Percentiles rank a stretch among this genome's conserved stretches.
Evolutionary conservation across 1,140 invertebrate species (phyloP).

Genomic region (Gryllus bimaculatus): DNA sequence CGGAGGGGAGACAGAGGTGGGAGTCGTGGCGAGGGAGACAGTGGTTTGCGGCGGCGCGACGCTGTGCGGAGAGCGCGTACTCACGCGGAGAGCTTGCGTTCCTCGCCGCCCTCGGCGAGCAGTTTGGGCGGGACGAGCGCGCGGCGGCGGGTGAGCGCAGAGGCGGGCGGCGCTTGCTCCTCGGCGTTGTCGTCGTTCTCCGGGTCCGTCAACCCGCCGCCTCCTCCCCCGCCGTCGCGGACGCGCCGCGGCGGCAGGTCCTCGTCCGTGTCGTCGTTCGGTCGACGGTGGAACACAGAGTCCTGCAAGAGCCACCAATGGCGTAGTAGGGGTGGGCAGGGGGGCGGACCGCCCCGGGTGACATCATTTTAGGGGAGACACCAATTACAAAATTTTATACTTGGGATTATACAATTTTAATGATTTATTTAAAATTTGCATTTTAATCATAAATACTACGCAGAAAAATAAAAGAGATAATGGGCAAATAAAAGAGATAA

Average conservation of each 20-base stretch:
- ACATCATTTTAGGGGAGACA: too few relatives aligned
- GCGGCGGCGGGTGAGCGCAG: slow-evolving; percentile 35
- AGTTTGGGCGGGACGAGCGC: slow-evolving; percentile 42
- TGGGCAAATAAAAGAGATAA: too few relatives aligned
- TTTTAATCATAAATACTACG: too few relatives aligned
- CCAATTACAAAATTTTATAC: too few relatives aligned
- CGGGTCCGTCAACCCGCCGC: neutral
- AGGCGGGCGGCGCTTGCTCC: slow-evolving; percentile 35
- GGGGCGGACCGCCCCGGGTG: too few relatives aligned
- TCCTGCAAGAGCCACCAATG: neutral
- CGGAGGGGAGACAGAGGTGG: too few relatives aligned
- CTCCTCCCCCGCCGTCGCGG: neutral
- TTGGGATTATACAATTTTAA: too few relatives aligned
- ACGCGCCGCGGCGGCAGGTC: neutral
- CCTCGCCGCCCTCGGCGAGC: slow-evolving; percentile 28
- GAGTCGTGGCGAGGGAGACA: neutral
- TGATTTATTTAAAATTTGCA: too few relatives aligned
- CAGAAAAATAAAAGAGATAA: too few relatives aligned
- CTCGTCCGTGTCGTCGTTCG: neutral
- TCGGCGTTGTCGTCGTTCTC: slow-evolving; percentile 25
- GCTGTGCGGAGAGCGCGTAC: neutral
- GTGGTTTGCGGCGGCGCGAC: too few relatives aligned
- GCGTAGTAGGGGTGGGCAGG: neutral
- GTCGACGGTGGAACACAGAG: slow-evolving; percentile 9
- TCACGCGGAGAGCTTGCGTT: slow-evolving; percentile 22